Base-by-base conservation (phyloP, 1,140 invertebrate genomes). In the Tetramorium alpestre region DNA sequence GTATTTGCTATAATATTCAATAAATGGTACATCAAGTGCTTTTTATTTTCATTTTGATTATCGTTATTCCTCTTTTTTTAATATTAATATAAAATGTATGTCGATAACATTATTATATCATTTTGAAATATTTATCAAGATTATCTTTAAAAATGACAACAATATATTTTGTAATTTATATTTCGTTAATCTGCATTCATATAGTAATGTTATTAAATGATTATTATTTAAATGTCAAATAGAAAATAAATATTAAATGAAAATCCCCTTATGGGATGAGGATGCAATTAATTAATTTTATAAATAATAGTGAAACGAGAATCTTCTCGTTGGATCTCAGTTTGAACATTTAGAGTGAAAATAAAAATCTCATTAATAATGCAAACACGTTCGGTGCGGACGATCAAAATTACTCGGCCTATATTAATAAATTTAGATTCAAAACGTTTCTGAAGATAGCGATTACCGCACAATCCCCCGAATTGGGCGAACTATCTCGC, bases 391-490 rank as follows among this genome's bases (percentile, higher is more conserved):
- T 28, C 5, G n/a, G 11, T 25, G 54, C 69, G 41, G 11, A 22
- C 11, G 16, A 72, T 84, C 67, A 1, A 60, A 73, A 84, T 84
- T 75, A 84, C 11, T n/a, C 22, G 18, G 18, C 11, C 54, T n/a
- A 41, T 54, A 6, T 73, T 44, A 58, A 60, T 84, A 84, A 84
- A 80, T 67, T 47, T 60, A 73, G 25, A 73, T 73, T 13, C n/a
- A 28, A 38, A 38, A 28, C 8, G 41, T 13, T 84, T 73, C 49
- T 38, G 47, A 84, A 73, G n/a, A 11, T 72, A 38, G 69, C n/a
- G 41, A 84, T 84, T 73, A 58, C 47, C 38, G 18, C 38, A 41
- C 22, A 13, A 60, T 60, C 75, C 69, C 41, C n/a, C 25, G 80
- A 84, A 84, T 60, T n/a, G 25, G 8, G 13, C 80, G 54, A 44